Base-by-base conservation (phyloP, 2,888 invertebrate species). In the Drosophila paranaensis region DNA sequence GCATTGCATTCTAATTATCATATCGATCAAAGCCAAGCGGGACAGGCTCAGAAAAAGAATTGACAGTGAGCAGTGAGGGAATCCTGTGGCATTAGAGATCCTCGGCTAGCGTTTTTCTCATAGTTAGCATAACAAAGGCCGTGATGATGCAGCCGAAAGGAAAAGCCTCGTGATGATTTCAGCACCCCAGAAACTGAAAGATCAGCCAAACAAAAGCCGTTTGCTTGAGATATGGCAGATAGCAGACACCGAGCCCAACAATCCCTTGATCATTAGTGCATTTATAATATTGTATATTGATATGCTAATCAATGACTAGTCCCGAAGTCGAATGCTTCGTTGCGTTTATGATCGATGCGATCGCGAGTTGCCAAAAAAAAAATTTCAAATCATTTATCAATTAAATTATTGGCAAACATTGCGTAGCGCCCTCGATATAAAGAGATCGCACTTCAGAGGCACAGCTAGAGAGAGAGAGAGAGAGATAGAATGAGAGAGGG, bases 371-470 rank as follows among this genome's bases (percentile, higher is more conserved):
- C 65, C 70, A 68, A 74, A 79, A 68, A 74, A 77, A 54, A 54
- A 40, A 42, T 20, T 83, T 87, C 84, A 89, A 87, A 89, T 88
- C 89, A 89, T 88, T 90, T 88, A 90, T 90, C 87, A 88, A 88
- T 88, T 88, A 88, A 77, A 88, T 84, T 90, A 88, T 88, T 88
- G 87, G 90, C 87, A 88, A 88, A 88, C 87, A 88, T 88, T 90
- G 90, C 66, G 87, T 76, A 53, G 77, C 63, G 81, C 87, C 87
- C 64, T 89, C 73, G 16, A 60, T 45, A 30, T 60, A 62, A 62
- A 46, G 55, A 61, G 58, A 79, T 79, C 60, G 56, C 54, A 48
- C 70, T 71, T 61, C 42, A 67, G 40, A 33, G 14, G 16, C 51
- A 14, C 1, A 35, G 51, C 14, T 14, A 27, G 46, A 46, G 45